These are phyloP conservation scores for Jordanella pulchra DNA, from an alignment of 2,797 vertebrate species.

Conservation along the genomic window DNA sequence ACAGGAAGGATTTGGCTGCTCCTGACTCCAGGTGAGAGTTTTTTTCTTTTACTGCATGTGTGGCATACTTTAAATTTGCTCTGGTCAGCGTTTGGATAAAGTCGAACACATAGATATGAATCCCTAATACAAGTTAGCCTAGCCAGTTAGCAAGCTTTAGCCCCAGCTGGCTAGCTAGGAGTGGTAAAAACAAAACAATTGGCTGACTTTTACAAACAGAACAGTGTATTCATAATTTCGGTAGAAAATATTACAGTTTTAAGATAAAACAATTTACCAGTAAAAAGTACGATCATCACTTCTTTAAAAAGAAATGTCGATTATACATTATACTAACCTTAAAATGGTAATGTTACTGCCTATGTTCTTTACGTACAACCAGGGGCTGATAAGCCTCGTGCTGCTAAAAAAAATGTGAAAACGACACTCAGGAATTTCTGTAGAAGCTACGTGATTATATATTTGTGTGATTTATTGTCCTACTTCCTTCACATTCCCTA, in stretches of 20 bases:
- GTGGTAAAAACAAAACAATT: conserved; percentile 28
- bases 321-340: neutral
- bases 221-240: neutral
- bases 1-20: conserved; percentile 48
- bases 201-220: neutral
- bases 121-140: neutral
- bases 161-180: neutral
- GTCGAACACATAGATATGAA: neutral
- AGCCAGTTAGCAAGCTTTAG: conserved; percentile 1
- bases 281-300: neutral
- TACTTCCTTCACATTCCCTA: neutral
- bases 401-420: neutral
- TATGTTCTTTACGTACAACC: neutral
- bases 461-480: neutral
- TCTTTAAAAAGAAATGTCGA: neutral
- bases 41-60: neutral
- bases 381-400: neutral
- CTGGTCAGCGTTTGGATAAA: neutral
- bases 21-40: conserved; percentile 62
- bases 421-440: neutral
- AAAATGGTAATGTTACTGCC: neutral
- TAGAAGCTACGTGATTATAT: neutral
- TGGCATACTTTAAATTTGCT: neutral
- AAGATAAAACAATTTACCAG: neutral
- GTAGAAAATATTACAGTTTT: neutral